These are phyloP conservation scores for Melanotaenia pygmaea DNA, from an alignment of 2,797 vertebrate species.

Conservation along the genomic window DNA sequence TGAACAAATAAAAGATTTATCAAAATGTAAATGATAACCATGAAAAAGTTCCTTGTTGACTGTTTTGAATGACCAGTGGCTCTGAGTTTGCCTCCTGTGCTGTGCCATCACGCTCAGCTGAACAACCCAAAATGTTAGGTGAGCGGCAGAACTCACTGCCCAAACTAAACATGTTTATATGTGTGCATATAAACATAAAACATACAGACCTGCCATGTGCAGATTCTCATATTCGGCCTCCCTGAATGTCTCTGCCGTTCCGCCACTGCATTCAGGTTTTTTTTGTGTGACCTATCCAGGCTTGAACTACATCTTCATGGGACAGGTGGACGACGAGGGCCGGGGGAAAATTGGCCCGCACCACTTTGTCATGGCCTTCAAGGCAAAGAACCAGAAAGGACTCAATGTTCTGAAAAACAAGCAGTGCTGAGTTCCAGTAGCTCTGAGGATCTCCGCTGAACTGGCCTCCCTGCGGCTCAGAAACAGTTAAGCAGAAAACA, in stretches of 20 bases:
- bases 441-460: constrained; percentile 22
- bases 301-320: constrained; percentile 98
- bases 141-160: constrained; percentile 77
- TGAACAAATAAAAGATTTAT: background rate
- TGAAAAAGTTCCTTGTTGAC: constrained; percentile 34
- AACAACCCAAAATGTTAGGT: constrained; percentile 46
- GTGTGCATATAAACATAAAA: constrained; percentile 65
- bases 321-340: constrained; percentile 92
- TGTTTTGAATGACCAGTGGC: constrained; percentile 64
- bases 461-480: constrained; percentile 22
- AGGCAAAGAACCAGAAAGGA: constrained; percentile 94
- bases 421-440: constrained; percentile 84
- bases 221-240: constrained; percentile 71
- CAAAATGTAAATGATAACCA: constrained; percentile 15
- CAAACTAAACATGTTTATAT: constrained; percentile 68
- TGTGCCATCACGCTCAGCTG: constrained; percentile 35
- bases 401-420: constrained; percentile 91
- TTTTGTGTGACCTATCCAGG: constrained; percentile 88
- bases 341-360: constrained; percentile 91
- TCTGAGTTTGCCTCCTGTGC: constrained; percentile 77
- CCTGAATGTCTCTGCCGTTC: constrained; percentile 86
- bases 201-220: constrained; percentile 38
- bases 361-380: constrained; percentile 93
- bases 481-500: constrained; percentile 39
- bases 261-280: constrained; percentile 86